Evolutionary conservation across 2,797 vertebrate genomes (phyloP).

Genomic region (Catamblyrhynchus diadema): DNA sequence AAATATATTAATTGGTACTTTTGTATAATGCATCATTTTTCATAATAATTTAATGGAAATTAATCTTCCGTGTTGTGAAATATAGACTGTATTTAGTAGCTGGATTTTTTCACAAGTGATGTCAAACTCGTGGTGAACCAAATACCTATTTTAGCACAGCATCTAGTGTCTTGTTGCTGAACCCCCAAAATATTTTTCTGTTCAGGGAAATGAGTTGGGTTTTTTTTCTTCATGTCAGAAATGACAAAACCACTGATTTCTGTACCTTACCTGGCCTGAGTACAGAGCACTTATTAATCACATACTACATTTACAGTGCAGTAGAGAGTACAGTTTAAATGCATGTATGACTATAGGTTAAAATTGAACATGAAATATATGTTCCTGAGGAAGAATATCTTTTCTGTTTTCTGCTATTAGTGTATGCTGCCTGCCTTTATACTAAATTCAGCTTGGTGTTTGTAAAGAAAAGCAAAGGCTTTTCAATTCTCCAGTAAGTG

Average conservation of each 20-base stretch:
- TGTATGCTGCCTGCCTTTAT: not conserved
- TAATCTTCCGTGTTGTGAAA: not conserved
- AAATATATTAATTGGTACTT: not conserved
- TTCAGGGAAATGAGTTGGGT: not conserved
- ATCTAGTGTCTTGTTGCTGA: not conserved
- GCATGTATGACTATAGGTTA: not conserved
- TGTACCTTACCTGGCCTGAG: not conserved
- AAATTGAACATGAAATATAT: not conserved
- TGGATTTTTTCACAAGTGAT: not conserved
- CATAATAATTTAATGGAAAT: not conserved
- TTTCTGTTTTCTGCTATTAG: not conserved
- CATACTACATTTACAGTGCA: not conserved
- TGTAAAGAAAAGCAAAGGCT: conserved; percentile 24
- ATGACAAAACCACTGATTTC: not conserved
- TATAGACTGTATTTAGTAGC: not conserved
- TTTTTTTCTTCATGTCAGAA: not conserved
- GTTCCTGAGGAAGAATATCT: not conserved
- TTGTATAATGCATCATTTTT: not conserved
- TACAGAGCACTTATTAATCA: not conserved
- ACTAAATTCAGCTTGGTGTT: not conserved
- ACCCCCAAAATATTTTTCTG: not conserved
- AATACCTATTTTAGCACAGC: not conserved
- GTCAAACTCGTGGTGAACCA: not conserved
- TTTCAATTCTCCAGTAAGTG: conserved; percentile 19
- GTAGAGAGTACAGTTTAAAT: not conserved